Evolutionary conservation across 2,113 vertebrate genomes (phyloP), one percentile per base, ranked within the genome.

Genomic region (Megalops atlanticus): DNA sequence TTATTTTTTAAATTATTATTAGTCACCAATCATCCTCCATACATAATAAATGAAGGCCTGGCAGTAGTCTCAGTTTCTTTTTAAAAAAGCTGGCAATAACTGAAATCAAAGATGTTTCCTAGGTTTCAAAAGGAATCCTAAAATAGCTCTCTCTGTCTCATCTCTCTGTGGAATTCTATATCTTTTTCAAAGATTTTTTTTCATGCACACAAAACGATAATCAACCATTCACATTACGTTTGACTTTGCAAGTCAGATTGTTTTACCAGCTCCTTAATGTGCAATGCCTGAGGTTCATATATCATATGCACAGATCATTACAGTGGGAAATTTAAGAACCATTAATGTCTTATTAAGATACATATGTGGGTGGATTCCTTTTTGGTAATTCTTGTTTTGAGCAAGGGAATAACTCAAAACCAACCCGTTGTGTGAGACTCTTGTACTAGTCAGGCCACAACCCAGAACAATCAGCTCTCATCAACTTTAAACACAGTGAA

Each of bases 21-120:
- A n/a, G n/a, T n/a, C n/a, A n/a, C n/a, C n/a, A n/a, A n/a, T n/a
- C n/a, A n/a, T n/a, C n/a, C n/a, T n/a, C n/a, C n/a, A n/a, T n/a
- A n/a, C n/a, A n/a, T n/a, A n/a, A n/a, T n/a, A n/a, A n/a, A n/a
- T n/a, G n/a, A n/a, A n/a, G n/a, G n/a, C n/a, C n/a, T n/a, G n/a
- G n/a, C n/a, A n/a, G n/a, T n/a, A 39, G 54, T 41, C 35, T 38
- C 54, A 78, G 10, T n/a, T n/a, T n/a, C 49, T 18, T 41, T 82
- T 82, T 86, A 76, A 85, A 84, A 85, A 43, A 82, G 58, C 24
- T 74, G 33, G n/a, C 83, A 52, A 87, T 81, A 77, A 72, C 36
- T 81, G 86, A 84, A 78, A 87, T 89, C 85, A 81, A 86, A 84
- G 74, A 83, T 36, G 64, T 71, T 24, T 80, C 45, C 74, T 68